Base-by-base conservation (phyloP, 2,113 vertebrate genomes). In the Ceyx melanurus region DNA sequence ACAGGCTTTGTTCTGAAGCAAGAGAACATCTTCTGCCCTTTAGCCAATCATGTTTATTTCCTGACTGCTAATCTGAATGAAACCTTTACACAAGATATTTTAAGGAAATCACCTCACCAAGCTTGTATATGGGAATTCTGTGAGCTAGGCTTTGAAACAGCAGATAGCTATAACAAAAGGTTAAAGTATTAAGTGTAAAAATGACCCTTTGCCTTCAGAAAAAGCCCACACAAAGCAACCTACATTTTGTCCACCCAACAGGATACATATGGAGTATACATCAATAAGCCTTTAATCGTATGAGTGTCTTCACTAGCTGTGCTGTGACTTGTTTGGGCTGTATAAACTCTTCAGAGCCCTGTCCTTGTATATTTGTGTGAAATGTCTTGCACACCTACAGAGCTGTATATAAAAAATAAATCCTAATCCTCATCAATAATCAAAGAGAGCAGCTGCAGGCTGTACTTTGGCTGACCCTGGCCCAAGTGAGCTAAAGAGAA, bases 391-490 rank as follows among this genome's bases (percentile, higher is more conserved):
- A 79, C 64, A 85, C 78, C 60, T 87, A 73, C 51, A 29, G 78
- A 56, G 43, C 33, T 82, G 51, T 62, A 64, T 72, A 82, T 85
- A n/a, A 90, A 87, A 86, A 58, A 79, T 29, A 86, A 93, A 80
- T 85, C 77, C 51, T 94, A 68, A 73, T 90, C 71, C 60, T 89
- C 70, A 76, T 74, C 84, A 87, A 91, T 92, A 91, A 95, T 80
- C 84, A 93, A 58, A 53, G 19, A 48, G 76, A 91, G 67, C 89
- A 93, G 91, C 81, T 96, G 86, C 90, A 87, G 81, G 66, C 88
- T 96, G 84, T 71, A 66, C 89, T 93, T 92, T 89, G 81, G 81
- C 91, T 96, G 92, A 91, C 56, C 81, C 54, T 90, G 77, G 37
- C 19, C 71, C 64, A 85, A 87, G 37, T 13, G 46, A 87, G 74